Conservation (phyloP, 1,140 invertebrate species). For the Heliothis virescens region DNA sequence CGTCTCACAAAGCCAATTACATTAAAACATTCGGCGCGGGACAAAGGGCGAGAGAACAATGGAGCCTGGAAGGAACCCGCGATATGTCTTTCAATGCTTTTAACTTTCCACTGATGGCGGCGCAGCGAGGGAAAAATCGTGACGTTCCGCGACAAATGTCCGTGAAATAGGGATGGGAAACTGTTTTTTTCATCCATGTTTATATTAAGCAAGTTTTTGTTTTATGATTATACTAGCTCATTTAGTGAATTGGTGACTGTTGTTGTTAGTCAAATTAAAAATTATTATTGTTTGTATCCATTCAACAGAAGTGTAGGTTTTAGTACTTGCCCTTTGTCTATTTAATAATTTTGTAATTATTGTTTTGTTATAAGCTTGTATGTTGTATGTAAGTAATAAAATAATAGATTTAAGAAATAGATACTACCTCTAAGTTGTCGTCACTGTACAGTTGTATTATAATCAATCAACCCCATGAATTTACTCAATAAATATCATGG, state of each 20-base stretch:
- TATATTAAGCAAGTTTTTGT: not conserved
- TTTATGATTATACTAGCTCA: not conserved
- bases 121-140: constrained; percentile 78
- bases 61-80: constrained; percentile 77
- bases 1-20: constrained; percentile 84
- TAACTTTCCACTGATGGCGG: constrained; percentile 84
- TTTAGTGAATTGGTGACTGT: not conserved
- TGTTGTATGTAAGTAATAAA: too few species aligned
- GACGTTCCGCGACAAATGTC: constrained; percentile 82
- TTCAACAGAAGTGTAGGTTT: too few species aligned
- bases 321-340: too few species aligned
- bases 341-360: too few species aligned
- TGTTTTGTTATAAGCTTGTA: too few species aligned
- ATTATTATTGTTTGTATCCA: too few species aligned
- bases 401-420: too few species aligned
- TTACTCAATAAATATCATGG: too few species aligned
- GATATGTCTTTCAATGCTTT: constrained; percentile 86
- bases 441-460: too few species aligned
- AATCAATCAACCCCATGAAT: too few species aligned
- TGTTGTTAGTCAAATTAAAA: not conserved
- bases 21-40: constrained; percentile 83
- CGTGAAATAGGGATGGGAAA: constrained; percentile 72
- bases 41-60: constrained; percentile 84
- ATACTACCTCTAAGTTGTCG: too few species aligned
- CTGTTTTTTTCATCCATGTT: not conserved